These are phyloP conservation scores for Rallus limicola DNA, from an alignment of 2,113 vertebrate genomes.

Conservation along the genomic window DNA sequence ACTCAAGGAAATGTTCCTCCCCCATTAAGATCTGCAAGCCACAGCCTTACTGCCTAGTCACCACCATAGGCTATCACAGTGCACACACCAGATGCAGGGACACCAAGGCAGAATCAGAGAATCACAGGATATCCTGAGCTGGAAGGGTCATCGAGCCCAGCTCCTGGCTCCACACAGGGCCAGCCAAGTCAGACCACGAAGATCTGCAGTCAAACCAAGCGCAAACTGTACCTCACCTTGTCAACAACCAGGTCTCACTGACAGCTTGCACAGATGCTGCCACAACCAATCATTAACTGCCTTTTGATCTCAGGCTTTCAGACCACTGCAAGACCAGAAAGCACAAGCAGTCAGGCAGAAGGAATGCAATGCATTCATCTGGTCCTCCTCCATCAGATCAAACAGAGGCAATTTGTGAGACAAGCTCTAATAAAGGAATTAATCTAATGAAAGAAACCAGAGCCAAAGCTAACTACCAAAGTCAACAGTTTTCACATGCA, in stretches of 20 bases:
- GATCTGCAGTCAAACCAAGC: background rate
- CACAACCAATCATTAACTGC: background rate
- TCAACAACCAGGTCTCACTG: background rate
- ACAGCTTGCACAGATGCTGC: background rate
- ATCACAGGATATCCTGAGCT: too few species aligned
- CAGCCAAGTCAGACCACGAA: too few species aligned
- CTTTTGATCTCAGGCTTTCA: background rate
- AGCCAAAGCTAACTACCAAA: conserved; percentile 11
- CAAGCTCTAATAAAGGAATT: conserved; percentile 8
- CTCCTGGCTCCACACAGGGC: too few species aligned
- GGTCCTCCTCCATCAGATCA: background rate
- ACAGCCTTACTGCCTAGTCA: background rate
- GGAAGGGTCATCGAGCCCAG: too few species aligned
- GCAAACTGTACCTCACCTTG: background rate
- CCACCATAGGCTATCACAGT: background rate
- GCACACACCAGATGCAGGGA: background rate
- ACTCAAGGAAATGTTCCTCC: background rate
- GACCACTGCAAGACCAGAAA: background rate
- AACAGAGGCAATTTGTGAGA: conserved; percentile 11
- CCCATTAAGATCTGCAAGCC: background rate
- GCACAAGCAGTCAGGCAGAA: background rate
- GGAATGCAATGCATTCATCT: background rate
- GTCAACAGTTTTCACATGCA: background rate
- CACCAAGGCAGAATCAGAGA: background rate
- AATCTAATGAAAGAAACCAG: conserved; percentile 31